Evolutionary conservation across 2,113 vertebrate genomes (phyloP).

Genomic region (Burhinus oedicnemus): DNA sequence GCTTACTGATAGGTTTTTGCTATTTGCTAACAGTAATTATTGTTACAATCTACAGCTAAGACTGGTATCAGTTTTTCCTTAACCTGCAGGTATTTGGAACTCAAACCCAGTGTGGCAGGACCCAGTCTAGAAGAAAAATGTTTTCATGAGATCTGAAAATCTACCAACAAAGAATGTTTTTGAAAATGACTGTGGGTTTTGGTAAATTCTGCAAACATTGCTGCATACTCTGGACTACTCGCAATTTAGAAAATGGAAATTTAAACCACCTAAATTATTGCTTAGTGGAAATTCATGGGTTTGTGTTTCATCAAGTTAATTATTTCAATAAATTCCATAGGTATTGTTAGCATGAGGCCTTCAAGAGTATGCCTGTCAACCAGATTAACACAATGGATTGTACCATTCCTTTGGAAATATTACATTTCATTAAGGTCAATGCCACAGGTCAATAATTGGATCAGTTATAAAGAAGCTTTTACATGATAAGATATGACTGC

Average conservation of each 20-base stretch:
- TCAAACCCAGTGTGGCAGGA: not conserved
- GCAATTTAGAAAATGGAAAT: not conserved
- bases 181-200: not conserved
- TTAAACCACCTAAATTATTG: not conserved
- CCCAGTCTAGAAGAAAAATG: not conserved
- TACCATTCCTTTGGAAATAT: constrained; percentile 50
- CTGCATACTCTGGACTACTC: not conserved
- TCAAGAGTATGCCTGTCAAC: constrained; percentile 43
- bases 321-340: constrained; percentile 24
- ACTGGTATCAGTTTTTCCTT: not conserved
- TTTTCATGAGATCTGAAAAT: not conserved
- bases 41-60: not conserved
- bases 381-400: constrained; percentile 58
- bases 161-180: not conserved
- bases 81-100: not conserved
- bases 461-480: constrained; percentile 57
- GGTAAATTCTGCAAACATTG: not conserved
- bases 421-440: constrained; percentile 65
- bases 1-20: not conserved
- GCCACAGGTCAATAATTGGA: constrained; percentile 61
- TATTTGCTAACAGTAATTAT: not conserved
- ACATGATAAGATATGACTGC: constrained; percentile 54
- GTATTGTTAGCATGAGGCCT: constrained; percentile 23
- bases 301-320: constrained; percentile 30
- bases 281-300: not conserved